Percentiles rank a stretch among this genome's conserved stretches.
Conservation (phyloP, 2,113 vertebrate genomes). For the Albula glossodonta region DNA sequence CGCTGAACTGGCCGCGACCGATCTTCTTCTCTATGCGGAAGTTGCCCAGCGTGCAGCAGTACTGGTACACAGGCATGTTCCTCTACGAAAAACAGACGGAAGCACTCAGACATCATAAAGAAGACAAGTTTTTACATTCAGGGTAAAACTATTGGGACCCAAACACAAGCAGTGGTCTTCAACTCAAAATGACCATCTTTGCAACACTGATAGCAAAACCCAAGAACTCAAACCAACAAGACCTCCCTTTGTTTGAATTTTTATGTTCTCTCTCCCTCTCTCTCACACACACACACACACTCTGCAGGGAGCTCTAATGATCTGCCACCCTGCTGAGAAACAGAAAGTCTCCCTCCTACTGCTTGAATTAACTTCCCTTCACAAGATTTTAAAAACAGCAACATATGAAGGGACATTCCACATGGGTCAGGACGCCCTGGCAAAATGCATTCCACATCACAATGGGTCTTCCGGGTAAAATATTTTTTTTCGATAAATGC, state of each 20-base stretch:
- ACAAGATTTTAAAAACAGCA: neutral
- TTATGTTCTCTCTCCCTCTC: neutral
- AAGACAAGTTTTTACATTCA: too few species aligned
- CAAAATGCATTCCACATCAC: too few species aligned
- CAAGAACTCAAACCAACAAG: too few species aligned
- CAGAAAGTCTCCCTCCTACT: neutral
- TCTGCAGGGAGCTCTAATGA: neutral
- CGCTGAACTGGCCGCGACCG: constrained; percentile 90
- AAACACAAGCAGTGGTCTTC: too few species aligned
- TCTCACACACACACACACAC: neutral
- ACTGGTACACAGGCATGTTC: constrained; percentile 44
- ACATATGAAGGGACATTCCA: neutral
- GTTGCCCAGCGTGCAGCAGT: constrained; percentile 74
- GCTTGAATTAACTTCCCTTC: neutral
- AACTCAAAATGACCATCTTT: too few species aligned
- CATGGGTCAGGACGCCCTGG: too few species aligned
- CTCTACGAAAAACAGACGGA: constrained; percentile 26
- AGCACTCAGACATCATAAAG: too few species aligned
- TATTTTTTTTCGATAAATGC: too few species aligned
- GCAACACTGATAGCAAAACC: too few species aligned
- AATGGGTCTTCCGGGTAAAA: too few species aligned
- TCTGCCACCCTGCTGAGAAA: neutral
- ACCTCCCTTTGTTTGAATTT: too few species aligned
- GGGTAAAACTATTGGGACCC: too few species aligned
- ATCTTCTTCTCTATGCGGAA: constrained; percentile 94